Evolutionary conservation across 2,888 invertebrate genomes (phyloP), one percentile per base, ranked within the genome.

Genomic region (Thecophora atra): DNA sequence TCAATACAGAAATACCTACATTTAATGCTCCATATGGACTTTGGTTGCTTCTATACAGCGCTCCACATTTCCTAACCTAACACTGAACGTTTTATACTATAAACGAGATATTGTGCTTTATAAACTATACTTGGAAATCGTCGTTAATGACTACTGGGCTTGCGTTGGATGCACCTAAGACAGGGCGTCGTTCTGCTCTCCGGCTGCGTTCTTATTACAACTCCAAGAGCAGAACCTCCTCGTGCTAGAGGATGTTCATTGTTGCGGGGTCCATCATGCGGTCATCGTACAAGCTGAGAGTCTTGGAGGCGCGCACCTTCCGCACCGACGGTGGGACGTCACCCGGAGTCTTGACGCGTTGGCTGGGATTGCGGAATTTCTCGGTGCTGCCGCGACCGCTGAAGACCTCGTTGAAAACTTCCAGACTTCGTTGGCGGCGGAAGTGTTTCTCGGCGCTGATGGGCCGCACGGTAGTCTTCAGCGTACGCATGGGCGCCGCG

Each of bases 271-370:
- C 86, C 95, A 96, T 96, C 90, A 96, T 94, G 58, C 96, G 89
- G 83, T 96, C 96, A 80, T 96, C 95, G 80, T 95, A 96, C 24
- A 96, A 87, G 62, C 96, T 96, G 79, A 96, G 90, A 76, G 96
- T 89, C 76, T 92, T 91, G 58, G 91, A 90, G 1, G 91, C 92
- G 75, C 91, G 88, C 1, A 93, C 91, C 78, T 91, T 89, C 17
- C 94, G 84, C 0, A 94, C 92, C 0, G 94, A 93, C 0, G 93
- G 92, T 0, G 94, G 94, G 30, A 94, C 89, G 83, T 94, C 94
- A 0, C 94, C 94, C 0, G 94, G 94, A 0, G 94, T 94, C 81
- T 94, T 94, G 0, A 94, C 92, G 65, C 94, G 88, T 63, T 91
- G 91, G 24, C 93, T 91, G 0, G 93, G 93, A 85, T 94, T 93